These are phyloP conservation scores for Anguilla obscura DNA, from an alignment of 2,797 vertebrate genomes.

Conservation along the genomic window DNA sequence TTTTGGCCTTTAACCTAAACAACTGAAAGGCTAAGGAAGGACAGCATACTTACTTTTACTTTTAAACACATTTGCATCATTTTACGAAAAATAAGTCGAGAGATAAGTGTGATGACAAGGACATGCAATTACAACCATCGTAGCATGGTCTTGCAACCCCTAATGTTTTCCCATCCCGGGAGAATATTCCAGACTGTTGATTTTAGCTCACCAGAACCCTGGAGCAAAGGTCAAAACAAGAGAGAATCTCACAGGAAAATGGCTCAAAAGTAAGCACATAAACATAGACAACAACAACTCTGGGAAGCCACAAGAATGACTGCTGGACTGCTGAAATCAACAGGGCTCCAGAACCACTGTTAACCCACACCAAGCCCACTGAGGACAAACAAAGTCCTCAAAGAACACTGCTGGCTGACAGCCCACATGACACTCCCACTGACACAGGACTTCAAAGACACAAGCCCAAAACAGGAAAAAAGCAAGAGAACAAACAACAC, in stretches of 20 bases:
- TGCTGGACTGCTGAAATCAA: background rate
- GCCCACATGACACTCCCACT: background rate
- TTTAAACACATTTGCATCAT: background rate
- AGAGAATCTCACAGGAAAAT: background rate
- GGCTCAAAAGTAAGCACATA: background rate
- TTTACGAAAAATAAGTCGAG: background rate
- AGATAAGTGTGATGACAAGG: background rate
- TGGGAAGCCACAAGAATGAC: background rate
- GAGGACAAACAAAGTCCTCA: constrained; percentile 11
- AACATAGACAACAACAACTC: background rate
- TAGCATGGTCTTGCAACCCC: background rate
- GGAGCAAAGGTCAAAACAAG: background rate
- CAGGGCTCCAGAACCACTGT: constrained; percentile 2
- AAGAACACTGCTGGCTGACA: constrained; percentile 15
- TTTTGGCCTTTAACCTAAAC: background rate
- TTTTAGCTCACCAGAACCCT: background rate
- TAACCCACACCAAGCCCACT: background rate
- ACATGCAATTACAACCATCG: background rate
- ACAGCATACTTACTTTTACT: background rate
- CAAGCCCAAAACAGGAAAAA: constrained; percentile 1
- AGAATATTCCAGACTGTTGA: background rate
- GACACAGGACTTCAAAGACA: background rate
- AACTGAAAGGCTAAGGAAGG: background rate
- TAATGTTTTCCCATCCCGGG: background rate
- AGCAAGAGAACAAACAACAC: constrained; percentile 9